Evolutionary conservation across 2,888 invertebrate species (phyloP), one percentile per base, ranked within the genome.

Genomic region (Drosophila pegasa): DNA sequence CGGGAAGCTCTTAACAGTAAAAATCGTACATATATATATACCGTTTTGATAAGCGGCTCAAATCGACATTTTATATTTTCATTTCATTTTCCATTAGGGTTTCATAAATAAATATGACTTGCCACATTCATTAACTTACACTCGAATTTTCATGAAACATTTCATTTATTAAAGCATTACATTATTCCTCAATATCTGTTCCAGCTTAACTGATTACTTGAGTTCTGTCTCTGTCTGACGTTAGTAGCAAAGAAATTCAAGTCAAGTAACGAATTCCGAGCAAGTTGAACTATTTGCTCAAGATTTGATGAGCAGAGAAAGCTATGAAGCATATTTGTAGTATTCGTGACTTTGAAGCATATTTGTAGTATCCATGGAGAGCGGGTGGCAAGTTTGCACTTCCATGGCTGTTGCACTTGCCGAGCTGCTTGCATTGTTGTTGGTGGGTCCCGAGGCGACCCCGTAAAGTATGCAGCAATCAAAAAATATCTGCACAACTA

Each of bases 401-500:
- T 5, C n/a, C n/a, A n/a, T n/a, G n/a, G 25, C 43, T 43, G 43
- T n/a, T 43, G 38, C 37, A 25, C 54, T 62, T 47, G 31, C 38
- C 35, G 27, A 41, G 57, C 64, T 55, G 54, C 60, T 47, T 45
- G 43, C 45, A 55, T 48, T 61, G 58, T 63, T 64, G 60, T 47
- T 47, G 48, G 43, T 45, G 72, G 58, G 54, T 43, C 63, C 45
- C n/a, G 60, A 57, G 63, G 54, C 63, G 52, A 55, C 54, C 52
- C 47, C 66, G 71, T 63, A 70, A 83, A 83, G 67, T 74, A 83
- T 87, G 88, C 83, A 52, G 84, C 80, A 85, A 85, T 85, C 75
- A 84, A 80, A 84, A 88, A 87, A 87, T 83, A 76, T 85, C 80
- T 84, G 84, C 66, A 69, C 60, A 84, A 88, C 80, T 88, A 84